A percentile compares a stretch with the other conserved stretches of the same genome.
These are phyloP conservation scores for Conops quadrifasciatus DNA, from an alignment of 2,888 invertebrate genomes.

Conservation along the genomic window DNA sequence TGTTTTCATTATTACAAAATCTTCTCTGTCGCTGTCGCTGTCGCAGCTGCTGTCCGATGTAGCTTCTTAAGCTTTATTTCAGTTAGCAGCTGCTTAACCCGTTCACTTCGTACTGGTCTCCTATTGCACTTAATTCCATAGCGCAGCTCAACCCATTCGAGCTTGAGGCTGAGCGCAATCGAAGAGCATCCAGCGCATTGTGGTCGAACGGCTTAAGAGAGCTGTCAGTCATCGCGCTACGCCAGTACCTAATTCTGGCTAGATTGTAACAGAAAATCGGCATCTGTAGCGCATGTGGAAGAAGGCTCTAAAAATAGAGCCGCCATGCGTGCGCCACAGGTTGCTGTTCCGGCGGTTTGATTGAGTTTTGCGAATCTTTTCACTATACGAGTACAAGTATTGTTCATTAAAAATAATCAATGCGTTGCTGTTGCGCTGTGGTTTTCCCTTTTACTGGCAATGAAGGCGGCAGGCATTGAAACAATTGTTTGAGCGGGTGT, in stretches of 20 bases:
- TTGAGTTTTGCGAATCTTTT: conserved; percentile 20
- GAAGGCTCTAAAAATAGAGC: conserved; percentile 24
- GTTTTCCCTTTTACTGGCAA: conserved; percentile 1
- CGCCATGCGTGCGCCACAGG: conserved; percentile 43
- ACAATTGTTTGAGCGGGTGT: conserved; percentile 25
- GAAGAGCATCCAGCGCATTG: background rate
- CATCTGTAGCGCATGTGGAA: conserved; percentile 9
- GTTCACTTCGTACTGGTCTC: background rate
- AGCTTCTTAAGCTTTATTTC: background rate
- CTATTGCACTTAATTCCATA: too few relatives aligned
- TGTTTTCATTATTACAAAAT: too few relatives aligned
- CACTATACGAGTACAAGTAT: too few relatives aligned
- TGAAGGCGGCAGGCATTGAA: conserved; percentile 10
- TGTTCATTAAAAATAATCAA: conserved; percentile 5
- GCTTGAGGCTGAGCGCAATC: too few relatives aligned
- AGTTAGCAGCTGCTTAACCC: background rate
- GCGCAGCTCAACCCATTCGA: too few relatives aligned
- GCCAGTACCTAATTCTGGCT: conserved; percentile 8
- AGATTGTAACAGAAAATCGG: background rate
- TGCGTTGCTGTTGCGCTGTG: background rate
- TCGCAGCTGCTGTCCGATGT: background rate
- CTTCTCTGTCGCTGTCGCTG: background rate
- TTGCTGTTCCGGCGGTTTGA: conserved; percentile 27
- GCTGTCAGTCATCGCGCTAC: too few relatives aligned
- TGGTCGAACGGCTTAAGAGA: too few relatives aligned